Percentiles rank a stretch among this genome's conserved stretches.
Conservation (phyloP, 2,888 invertebrate genomes). For the Strigamia transsilvanica region DNA sequence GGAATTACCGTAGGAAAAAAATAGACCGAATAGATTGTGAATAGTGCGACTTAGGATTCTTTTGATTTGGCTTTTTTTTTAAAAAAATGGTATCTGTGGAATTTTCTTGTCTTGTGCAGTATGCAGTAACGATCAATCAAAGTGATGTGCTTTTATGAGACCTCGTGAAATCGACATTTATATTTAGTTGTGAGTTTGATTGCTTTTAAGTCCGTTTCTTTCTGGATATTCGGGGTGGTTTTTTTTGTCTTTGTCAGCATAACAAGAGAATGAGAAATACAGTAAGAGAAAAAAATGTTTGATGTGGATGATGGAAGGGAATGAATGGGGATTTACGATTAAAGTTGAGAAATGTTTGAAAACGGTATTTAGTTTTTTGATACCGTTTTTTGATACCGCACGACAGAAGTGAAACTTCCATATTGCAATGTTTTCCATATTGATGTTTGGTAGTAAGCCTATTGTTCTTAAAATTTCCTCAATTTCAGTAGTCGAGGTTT, state of each 20-base stretch:
- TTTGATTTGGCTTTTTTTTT: not conserved
- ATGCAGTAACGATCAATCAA: not conserved
- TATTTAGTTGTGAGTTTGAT: constrained; percentile 18
- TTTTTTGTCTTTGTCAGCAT: constrained; percentile 21
- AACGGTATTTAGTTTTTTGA: not conserved
- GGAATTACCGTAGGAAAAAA: not conserved
- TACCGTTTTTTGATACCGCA: no score
- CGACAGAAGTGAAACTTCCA: no score
- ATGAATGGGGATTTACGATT: not conserved
- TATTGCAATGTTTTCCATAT: no score
- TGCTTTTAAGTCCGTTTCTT: not conserved
- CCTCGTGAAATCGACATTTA: not conserved
- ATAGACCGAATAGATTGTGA: not conserved
- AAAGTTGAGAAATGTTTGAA: not conserved
- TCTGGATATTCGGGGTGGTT: not conserved
- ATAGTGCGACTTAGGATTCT: not conserved
- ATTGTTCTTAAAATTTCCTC: no score
- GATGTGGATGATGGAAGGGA: constrained; percentile 1
- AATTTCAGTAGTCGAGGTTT: no score
- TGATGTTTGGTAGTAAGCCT: no score
- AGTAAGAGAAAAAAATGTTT: not conserved
- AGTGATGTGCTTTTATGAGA: not conserved
- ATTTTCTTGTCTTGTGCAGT: not conserved
- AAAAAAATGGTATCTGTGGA: not conserved
- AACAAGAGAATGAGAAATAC: not conserved